Evolutionary conservation across 2,797 vertebrate genomes (phyloP).

Genomic region (Gadopsis marmoratus): DNA sequence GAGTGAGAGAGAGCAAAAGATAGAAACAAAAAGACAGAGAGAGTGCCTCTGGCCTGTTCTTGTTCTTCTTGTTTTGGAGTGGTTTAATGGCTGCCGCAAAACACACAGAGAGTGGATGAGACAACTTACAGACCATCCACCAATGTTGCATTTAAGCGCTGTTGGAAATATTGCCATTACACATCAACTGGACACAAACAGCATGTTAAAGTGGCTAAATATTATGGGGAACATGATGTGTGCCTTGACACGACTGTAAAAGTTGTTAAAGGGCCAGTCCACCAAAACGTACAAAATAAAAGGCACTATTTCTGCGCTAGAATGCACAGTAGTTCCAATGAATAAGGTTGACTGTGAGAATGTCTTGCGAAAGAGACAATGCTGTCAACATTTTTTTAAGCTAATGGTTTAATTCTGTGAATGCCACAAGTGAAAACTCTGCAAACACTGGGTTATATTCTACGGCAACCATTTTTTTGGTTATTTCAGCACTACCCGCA

Average conservation of each 20-base stretch:
- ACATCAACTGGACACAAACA: constrained; percentile 40
- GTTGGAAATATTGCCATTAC: constrained; percentile 27
- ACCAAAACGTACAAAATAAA: background rate
- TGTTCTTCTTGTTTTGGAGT: constrained; percentile 63
- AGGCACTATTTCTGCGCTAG: background rate
- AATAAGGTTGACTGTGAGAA: background rate
- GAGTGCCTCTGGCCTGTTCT: constrained; percentile 68
- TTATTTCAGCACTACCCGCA: background rate
- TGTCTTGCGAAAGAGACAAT: background rate
- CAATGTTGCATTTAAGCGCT: constrained; percentile 35
- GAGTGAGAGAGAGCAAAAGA: constrained; percentile 7
- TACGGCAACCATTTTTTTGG: too few species aligned
- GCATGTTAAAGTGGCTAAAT: constrained; percentile 4
- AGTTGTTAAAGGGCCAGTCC: background rate
- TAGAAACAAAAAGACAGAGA: constrained; percentile 41
- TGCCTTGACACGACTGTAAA: background rate
- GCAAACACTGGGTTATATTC: background rate
- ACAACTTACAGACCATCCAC: constrained; percentile 32
- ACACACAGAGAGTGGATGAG: constrained; percentile 9
- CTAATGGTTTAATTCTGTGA: background rate
- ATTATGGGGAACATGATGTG: background rate
- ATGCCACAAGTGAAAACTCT: background rate
- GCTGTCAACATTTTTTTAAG: background rate
- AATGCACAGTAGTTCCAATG: background rate
- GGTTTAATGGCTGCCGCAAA: constrained; percentile 63